Percentiles rank a stretch among this genome's conserved stretches.
Evolutionary conservation across 2,113 vertebrate species (phyloP).

Genomic region (Phalacrocorax aristotelis): DNA sequence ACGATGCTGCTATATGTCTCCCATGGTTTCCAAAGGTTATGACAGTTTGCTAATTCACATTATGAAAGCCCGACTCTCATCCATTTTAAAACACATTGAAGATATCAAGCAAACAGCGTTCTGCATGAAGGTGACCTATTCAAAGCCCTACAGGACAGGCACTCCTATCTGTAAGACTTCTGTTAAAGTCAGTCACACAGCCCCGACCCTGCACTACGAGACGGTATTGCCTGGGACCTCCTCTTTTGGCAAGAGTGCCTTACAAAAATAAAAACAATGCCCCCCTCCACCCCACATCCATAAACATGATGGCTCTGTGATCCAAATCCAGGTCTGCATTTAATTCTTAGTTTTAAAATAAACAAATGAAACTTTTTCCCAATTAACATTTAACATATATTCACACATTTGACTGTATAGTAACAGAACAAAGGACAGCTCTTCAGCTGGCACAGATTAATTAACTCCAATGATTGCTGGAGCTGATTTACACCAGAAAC

Average conservation of each 20-base stretch:
- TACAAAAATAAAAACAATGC: constrained; percentile 21
- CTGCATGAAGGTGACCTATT: neutral
- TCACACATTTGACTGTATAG: constrained; percentile 13
- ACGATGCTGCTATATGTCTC: neutral
- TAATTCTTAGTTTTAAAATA: constrained; percentile 9
- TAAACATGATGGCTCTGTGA: neutral
- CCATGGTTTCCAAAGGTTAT: neutral
- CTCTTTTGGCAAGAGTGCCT: neutral
- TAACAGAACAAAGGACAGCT: constrained; percentile 26
- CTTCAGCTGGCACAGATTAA: constrained; percentile 29
- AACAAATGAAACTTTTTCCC: constrained; percentile 16
- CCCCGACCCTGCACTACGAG: neutral
- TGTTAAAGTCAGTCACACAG: constrained; percentile 33
- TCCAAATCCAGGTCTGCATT: constrained; percentile 5
- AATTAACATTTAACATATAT: constrained; percentile 7
- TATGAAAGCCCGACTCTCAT: neutral
- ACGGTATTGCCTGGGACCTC: neutral
- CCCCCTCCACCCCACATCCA: neutral
- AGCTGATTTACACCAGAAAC: constrained; percentile 19
- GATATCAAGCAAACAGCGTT: neutral
- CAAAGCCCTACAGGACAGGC: neutral
- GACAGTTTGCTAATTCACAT: neutral
- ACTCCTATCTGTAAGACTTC: constrained; percentile 23
- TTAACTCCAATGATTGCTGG: neutral
- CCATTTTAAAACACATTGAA: neutral